Percentiles rank a stretch among this genome's conserved stretches.
Evolutionary conservation across 2,797 vertebrate genomes (phyloP).

Genomic region (Acanthiza pusilla): DNA sequence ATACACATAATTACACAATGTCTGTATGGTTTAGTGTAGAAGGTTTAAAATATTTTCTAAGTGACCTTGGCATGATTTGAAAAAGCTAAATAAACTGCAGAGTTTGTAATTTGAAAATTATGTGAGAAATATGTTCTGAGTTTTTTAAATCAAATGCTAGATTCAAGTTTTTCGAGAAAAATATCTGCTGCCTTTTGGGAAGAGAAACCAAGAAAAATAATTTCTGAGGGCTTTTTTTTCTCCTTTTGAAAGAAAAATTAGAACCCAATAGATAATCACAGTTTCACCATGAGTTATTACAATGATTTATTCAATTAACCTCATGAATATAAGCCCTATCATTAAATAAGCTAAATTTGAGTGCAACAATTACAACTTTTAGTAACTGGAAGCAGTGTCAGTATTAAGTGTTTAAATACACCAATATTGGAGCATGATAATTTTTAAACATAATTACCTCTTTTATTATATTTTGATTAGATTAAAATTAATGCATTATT

Average conservation of each 20-base stretch:
- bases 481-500: conserved; percentile 94
- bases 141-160: background rate
- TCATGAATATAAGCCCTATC: conserved; percentile 66
- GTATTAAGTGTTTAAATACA: conserved; percentile 75
- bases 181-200: conserved; percentile 51
- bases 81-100: background rate
- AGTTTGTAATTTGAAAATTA: background rate
- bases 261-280: conserved; percentile 68
- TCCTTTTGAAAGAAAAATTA: conserved; percentile 62
- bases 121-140: background rate
- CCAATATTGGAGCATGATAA: conserved; percentile 76
- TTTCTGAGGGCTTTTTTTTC: background rate
- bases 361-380: conserved; percentile 76
- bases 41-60: background rate
- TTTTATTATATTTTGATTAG: conserved; percentile 95
- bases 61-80: background rate
- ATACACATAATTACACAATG: background rate
- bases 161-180: conserved; percentile 39
- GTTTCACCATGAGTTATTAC: conserved; percentile 69
- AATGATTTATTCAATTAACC: conserved; percentile 78
- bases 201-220: conserved; percentile 52
- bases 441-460: conserved; percentile 90
- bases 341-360: conserved; percentile 75
- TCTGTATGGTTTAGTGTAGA: background rate
- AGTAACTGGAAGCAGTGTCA: conserved; percentile 65